phyloP scores from a whole-genome alignment of 2,888 invertebrate species.

The Leistus spinibarbis region DNA sequence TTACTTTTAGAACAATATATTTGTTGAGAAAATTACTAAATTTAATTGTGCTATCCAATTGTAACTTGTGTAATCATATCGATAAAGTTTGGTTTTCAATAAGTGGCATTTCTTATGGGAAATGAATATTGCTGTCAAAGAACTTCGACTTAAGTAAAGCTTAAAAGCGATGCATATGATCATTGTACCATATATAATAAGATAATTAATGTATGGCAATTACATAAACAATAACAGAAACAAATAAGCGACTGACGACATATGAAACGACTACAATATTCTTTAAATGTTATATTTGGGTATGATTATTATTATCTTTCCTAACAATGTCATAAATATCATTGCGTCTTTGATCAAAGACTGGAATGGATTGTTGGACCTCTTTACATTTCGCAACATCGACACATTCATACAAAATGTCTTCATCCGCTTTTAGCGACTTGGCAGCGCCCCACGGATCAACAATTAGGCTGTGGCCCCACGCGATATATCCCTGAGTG shows the following conservation, averaged over 20 bases:
- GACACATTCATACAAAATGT: slow-evolving; percentile 75
- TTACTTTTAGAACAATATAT: too few relatives aligned
- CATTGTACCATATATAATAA: neutral
- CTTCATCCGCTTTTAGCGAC: slow-evolving; percentile 70
- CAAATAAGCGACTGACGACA: neutral
- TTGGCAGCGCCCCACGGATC: slow-evolving; percentile 85
- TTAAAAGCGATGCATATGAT: too few relatives aligned
- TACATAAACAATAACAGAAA: neutral
- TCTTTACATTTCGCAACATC: slow-evolving; percentile 75
- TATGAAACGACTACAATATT: neutral
- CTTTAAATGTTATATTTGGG: neutral
- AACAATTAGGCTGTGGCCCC: slow-evolving; percentile 84
- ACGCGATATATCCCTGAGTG: slow-evolving; percentile 79
- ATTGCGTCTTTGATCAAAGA: slow-evolving; percentile 66
- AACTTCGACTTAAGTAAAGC: too few relatives aligned
- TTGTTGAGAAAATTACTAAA: too few relatives aligned
- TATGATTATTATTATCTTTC: slow-evolving; percentile 29
- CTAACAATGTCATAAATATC: slow-evolving; percentile 71
- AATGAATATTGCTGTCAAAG: too few relatives aligned
- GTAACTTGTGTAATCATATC: too few relatives aligned
- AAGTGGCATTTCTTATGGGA: too few relatives aligned
- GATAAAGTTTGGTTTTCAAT: too few relatives aligned
- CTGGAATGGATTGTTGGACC: slow-evolving; percentile 84
- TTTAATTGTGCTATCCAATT: too few relatives aligned
- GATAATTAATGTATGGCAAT: neutral